These are phyloP conservation scores for Scaptomyza montana DNA, from an alignment of 1,140 invertebrate genomes.

Conservation along the genomic window DNA sequence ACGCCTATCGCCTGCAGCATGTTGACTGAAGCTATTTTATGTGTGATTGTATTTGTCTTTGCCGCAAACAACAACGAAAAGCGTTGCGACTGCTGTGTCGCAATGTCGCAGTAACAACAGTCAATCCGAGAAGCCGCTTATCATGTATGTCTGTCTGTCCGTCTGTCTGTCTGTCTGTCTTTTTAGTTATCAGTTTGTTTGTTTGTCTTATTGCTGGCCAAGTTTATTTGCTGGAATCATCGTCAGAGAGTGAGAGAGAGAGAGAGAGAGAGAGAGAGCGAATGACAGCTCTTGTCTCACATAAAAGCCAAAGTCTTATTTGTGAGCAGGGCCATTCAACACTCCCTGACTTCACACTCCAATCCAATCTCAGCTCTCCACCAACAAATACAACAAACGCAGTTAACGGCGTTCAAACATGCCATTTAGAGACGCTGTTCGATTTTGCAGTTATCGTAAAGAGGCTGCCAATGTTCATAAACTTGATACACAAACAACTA, in stretches of 20 bases:
- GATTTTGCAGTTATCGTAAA: slow-evolving; percentile 18
- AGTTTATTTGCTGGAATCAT: slow-evolving; percentile 38
- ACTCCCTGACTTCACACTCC: neutral
- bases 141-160: neutral
- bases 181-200: slow-evolving; percentile 17
- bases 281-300: slow-evolving; percentile 26
- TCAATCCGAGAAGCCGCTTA: slow-evolving; percentile 6
- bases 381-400: neutral
- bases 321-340: slow-evolving; percentile 22
- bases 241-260: too few species aligned
- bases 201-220: slow-evolving; percentile 42
- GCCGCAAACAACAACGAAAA: slow-evolving; percentile 36
- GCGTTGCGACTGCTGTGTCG: neutral
- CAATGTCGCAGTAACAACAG: too few species aligned
- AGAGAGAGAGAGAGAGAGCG: neutral
- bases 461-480: neutral
- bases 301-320: slow-evolving; percentile 52
- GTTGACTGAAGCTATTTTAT: slow-evolving; percentile 57
- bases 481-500: neutral
- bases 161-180: too few species aligned
- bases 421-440: slow-evolving; percentile 32
- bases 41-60: slow-evolving; percentile 68
- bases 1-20: slow-evolving; percentile 20
- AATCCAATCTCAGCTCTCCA: neutral
- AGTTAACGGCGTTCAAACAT: slow-evolving; percentile 43